These are phyloP conservation scores for Hippolais icterina DNA, from an alignment of 2,113 vertebrate genomes.

Conservation along the genomic window DNA sequence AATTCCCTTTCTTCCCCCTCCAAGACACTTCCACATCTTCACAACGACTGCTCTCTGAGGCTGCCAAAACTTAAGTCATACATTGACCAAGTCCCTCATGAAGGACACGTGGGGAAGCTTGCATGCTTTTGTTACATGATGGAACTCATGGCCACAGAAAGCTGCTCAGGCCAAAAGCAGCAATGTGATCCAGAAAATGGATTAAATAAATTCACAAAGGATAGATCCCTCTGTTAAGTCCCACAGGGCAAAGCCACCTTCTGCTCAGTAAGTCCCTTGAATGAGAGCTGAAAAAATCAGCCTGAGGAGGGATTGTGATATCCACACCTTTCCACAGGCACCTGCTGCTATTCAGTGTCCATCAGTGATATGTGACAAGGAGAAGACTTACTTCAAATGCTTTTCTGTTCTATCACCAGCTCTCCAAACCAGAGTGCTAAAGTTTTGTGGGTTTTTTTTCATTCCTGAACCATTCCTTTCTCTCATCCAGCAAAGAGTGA, in stretches of 20 bases:
- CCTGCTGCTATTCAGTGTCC: not conserved
- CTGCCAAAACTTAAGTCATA: slow-evolving; percentile 22
- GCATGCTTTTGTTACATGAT: not conserved
- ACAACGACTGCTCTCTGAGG: not conserved
- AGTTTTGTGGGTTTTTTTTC: not conserved
- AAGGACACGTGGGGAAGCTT: not conserved
- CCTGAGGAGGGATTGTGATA: not conserved
- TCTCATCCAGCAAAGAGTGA: not conserved
- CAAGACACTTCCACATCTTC: not conserved
- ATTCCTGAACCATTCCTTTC: not conserved
- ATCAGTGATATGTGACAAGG: not conserved
- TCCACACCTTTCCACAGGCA: not conserved
- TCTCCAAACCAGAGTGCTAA: not conserved
- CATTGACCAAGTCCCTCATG: not conserved
- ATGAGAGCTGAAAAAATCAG: not conserved
- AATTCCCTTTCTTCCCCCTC: not conserved
- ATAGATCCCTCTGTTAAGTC: not conserved
- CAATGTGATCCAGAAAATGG: not conserved
- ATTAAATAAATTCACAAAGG: not conserved
- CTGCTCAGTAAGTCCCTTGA: not conserved
- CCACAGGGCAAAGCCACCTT: not conserved
- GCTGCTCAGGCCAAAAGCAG: not conserved
- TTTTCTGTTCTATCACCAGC: not conserved
- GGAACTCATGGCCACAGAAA: not conserved
- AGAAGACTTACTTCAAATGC: not conserved